These are phyloP conservation scores for Vulpes ferrilata DNA, from an alignment of 2,113 vertebrate species.

Conservation along the genomic window DNA sequence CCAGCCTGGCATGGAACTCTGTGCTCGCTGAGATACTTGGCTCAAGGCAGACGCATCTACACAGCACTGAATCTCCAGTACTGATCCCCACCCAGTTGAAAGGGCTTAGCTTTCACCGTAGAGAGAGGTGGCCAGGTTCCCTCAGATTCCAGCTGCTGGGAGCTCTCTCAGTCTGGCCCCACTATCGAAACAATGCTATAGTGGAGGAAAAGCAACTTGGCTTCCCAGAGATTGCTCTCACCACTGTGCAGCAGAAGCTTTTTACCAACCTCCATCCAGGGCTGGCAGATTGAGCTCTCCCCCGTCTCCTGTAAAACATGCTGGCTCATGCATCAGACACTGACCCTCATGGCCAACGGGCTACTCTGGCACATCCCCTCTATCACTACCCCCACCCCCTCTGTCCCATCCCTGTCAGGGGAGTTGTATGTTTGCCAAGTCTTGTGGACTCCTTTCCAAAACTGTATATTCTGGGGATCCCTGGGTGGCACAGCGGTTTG, in stretches of 20 bases:
- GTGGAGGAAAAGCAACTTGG: neutral
- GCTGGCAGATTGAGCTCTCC: neutral
- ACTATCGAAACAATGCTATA: neutral
- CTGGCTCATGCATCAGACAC: neutral
- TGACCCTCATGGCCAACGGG: neutral
- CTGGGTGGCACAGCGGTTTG: too few relatives aligned
- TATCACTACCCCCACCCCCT: neutral
- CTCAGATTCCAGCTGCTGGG: neutral
- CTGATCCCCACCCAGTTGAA: neutral
- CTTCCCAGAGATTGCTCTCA: neutral
- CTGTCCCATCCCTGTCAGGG: neutral
- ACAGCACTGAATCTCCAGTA: neutral
- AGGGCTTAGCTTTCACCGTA: neutral
- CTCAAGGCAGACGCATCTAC: neutral
- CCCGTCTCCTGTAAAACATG: neutral
- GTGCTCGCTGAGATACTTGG: neutral
- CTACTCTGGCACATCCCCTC: neutral
- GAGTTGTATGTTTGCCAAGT: neutral
- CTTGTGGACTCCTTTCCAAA: slow-evolving; percentile 3
- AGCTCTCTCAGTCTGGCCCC: neutral
- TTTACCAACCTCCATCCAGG: neutral
- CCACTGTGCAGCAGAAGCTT: neutral
- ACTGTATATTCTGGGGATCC: neutral
- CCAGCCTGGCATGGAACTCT: neutral
- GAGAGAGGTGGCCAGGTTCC: neutral